Percentiles rank a stretch among this genome's conserved stretches.
Evolutionary conservation across 1,140 invertebrate species (phyloP).

Genomic region (Pantala flavescens): DNA sequence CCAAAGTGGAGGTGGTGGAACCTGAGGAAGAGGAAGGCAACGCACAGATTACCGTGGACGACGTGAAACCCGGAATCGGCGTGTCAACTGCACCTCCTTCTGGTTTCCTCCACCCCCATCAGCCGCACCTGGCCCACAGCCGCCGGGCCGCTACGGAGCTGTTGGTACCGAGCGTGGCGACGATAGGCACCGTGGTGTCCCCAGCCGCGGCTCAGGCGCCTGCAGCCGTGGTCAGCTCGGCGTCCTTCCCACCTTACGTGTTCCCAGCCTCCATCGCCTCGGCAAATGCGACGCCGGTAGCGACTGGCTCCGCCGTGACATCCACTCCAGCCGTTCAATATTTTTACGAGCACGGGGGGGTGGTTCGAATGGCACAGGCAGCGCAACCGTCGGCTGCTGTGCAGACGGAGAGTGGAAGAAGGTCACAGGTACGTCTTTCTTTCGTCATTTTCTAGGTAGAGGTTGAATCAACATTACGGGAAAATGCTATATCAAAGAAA

Average conservation of each 20-base stretch:
- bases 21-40: background rate
- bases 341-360: conserved; percentile 24
- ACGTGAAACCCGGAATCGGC: conserved; percentile 9
- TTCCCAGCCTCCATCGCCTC: background rate
- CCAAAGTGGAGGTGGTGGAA: conserved; percentile 9
- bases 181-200: background rate
- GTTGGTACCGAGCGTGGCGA: background rate
- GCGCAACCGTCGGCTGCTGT: conserved; percentile 22
- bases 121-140: conserved; percentile 6
- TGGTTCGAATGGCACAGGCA: conserved; percentile 24
- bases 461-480: background rate
- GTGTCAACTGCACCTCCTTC: conserved; percentile 6
- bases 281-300: conserved; percentile 13
- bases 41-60: background rate
- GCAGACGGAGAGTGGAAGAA: conserved; percentile 24
- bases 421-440: conserved; percentile 22
- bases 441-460: background rate
- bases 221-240: background rate
- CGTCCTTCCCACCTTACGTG: background rate
- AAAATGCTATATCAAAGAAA: too few relatives aligned
- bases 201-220: background rate
- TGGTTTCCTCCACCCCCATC: conserved; percentile 17
- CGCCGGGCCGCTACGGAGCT: conserved; percentile 7
- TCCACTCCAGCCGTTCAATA: conserved; percentile 24
- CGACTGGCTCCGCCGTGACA: background rate